Evolutionary conservation across 2,113 vertebrate species (phyloP), one percentile per base, ranked within the genome.

Genomic region (Hystrix brachyura): DNA sequence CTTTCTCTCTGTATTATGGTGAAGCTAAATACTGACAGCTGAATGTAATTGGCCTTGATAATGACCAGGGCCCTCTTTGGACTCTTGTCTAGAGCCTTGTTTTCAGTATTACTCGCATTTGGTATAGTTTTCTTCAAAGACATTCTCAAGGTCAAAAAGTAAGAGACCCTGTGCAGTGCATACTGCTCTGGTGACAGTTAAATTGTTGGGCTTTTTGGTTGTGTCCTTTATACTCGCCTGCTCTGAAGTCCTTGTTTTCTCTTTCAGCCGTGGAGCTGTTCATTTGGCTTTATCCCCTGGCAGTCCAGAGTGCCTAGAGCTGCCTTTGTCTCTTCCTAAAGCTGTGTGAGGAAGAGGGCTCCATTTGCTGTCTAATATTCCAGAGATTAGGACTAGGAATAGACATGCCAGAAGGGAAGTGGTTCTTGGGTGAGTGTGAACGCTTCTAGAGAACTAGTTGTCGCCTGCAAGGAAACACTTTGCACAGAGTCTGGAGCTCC

Each of bases 361-460:
- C 78, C 72, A 27, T 91, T 95, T 91, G 53, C 94, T 86, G 48
- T 72, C 55, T 38, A 14, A n/a, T 48, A 29, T 87, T 82, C 38
- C 43, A 25, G 78, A 88, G 82, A 23, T 43, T 34, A n/a, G 29
- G 81, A 0, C 27, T n/a, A 34, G 91, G 88, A 71, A 34, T 59
- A 27, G 55, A 94, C 32, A 32, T 72, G 11, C n/a, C 21, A 2
- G 51, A 57, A 67, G 60, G 76, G 76, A 88, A 85, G 65, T 69
- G 81, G 60, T 90, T 96, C 67, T 32, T 48, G 62, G 34, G n/a
- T 76, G 51, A 84, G 18, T 46, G 1, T 38, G 27, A 88, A 57
- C 43, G 69, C 81, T 88, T 87, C 34, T 4, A 72, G 78, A 95
- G 88, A 93, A 81, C 53, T 46, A 48, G 46, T 46, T 25, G 17